Evolutionary conservation across 2,113 vertebrate species (phyloP), one percentile per base, ranked within the genome.

Genomic region (Pheucticus melanocephalus): DNA sequence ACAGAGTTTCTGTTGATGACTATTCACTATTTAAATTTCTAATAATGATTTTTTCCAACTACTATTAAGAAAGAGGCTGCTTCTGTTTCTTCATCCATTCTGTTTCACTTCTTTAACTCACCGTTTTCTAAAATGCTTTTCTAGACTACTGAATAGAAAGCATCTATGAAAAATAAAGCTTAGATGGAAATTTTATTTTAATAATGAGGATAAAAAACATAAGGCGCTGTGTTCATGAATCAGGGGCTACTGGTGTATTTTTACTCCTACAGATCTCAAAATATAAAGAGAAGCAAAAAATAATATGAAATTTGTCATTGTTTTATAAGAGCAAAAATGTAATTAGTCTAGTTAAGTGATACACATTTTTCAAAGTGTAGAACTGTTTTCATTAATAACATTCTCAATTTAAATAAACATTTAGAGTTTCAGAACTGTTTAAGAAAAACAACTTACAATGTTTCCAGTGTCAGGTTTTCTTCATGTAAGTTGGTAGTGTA

Each of bases 311-410:
- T 71, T 60, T 78, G 19, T 86, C 61, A 60, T 84, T 86, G 44
- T 94, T 92, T 93, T 81, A 51, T 21, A 81, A 76, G 24, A 81
- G n/a, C 7, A 93, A 93, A 94, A 93, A 54, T 65, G 5, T 70
- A 94, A 50, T 81, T 66, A 64, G 59, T 86, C 51, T 80, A 81
- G 64, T 73, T 81, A 92, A 75, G 89, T 71, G 51, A 48, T 92
- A 73, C 10, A 51, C 24, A 9, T 83, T 83, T 94, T 81, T 93
- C 27, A 75, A 78, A 91, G 72, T 59, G 56, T 7, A 48, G 47
- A 75, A 60, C 31, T 94, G 81, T 96, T 95, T 95, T 94, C 60
- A 91, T 95, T 94, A 94, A 94, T 84, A 92, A 95, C 86, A 91
- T 70, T 94, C 73, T 72, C 40, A 84, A 72, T 85, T 96, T 82